phyloP scores from a whole-genome alignment of 2,113 vertebrate species.

The Catharus minimus region DNA sequence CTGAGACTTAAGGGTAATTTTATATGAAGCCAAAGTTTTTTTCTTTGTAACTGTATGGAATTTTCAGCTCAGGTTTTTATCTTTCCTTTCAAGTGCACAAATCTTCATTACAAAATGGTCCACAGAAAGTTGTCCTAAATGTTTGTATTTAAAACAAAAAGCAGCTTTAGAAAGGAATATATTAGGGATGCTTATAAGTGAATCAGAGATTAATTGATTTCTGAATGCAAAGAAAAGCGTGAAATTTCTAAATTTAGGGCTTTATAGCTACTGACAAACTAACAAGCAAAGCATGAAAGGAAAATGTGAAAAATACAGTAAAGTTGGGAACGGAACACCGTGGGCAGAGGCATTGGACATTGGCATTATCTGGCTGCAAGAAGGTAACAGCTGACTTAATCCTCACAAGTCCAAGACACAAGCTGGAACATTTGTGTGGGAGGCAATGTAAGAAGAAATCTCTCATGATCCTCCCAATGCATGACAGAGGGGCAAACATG shows the following conservation, averaged over 20 bases:
- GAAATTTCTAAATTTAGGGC: not conserved
- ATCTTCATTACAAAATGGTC: not conserved
- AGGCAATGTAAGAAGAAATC: not conserved
- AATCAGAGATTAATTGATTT: not conserved
- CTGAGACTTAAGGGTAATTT: not conserved
- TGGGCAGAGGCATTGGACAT: not conserved
- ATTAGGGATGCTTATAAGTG: not conserved
- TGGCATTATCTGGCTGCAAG: not conserved
- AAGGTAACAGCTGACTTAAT: not conserved
- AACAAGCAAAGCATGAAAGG: not conserved
- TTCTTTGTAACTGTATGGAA: not conserved
- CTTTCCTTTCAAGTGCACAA: not conserved
- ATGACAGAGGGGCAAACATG: not conserved
- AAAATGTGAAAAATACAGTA: not conserved
- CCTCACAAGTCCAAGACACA: not conserved
- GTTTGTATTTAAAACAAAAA: not conserved
- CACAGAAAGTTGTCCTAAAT: not conserved
- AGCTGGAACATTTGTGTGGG: accelerated
- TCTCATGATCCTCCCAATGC: not conserved
- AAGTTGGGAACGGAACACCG: not conserved
- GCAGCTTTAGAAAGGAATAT: not conserved
- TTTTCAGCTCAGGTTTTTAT: not conserved
- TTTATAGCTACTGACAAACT: not conserved
- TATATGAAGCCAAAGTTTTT: not conserved
- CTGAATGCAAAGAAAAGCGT: not conserved